A percentile compares a stretch with the other conserved stretches of the same genome.
Evolutionary conservation across 2,113 vertebrate species (phyloP).

Genomic region (Bettongia penicillata): DNA sequence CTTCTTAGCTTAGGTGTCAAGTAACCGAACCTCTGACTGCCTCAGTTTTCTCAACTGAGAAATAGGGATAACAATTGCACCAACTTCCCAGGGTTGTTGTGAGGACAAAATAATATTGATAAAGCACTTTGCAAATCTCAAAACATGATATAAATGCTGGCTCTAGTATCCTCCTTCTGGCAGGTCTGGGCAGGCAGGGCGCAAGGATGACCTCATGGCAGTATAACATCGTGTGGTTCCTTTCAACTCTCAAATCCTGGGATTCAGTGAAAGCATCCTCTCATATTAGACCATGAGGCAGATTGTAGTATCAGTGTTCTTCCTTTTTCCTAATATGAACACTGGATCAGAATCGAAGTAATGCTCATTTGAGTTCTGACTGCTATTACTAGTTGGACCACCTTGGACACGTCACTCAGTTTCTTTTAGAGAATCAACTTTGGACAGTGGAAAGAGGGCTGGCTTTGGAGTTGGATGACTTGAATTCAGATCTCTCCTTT

Average conservation of each 20-base stretch:
- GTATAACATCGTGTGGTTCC: not conserved
- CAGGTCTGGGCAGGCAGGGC: too few species aligned
- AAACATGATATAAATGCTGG: not conserved
- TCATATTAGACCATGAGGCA: not conserved
- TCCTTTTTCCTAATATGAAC: not conserved
- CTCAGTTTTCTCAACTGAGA: not conserved
- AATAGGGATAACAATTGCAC: not conserved
- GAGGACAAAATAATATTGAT: not conserved
- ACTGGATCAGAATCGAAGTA: not conserved
- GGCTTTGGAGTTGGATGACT: not conserved
- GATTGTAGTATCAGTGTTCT: not conserved
- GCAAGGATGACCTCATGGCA: not conserved
- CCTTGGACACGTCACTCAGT: not conserved
- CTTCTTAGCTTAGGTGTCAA: not conserved
- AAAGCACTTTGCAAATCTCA: not conserved
- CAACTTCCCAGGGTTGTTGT: not conserved
- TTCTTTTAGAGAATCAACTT: not conserved
- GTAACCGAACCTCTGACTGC: not conserved
- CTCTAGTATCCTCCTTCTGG: not conserved
- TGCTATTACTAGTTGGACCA: not conserved
- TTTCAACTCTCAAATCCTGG: not conserved
- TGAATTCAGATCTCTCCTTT: not conserved
- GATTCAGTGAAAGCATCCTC: not conserved
- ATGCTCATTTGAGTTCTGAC: not conserved
- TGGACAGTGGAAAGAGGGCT: not conserved